phyloP scores from a whole-genome alignment of 2,113 vertebrate genomes.

The Stigmatopora nigra region DNA sequence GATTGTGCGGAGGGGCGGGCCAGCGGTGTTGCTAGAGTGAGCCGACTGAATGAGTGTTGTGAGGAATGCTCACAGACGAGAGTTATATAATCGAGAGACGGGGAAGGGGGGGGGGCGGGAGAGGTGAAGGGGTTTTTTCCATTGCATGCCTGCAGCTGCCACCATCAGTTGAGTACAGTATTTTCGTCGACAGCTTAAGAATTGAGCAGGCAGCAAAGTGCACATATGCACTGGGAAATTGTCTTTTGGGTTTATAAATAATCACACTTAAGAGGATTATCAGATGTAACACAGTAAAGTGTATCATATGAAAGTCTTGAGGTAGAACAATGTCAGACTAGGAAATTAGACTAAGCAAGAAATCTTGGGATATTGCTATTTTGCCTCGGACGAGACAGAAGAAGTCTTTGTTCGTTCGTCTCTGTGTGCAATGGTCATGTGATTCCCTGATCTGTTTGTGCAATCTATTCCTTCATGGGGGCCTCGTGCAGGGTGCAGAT shows the following conservation, averaged over 20 bases:
- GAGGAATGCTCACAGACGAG: slow-evolving; percentile 70
- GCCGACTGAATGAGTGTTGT: slow-evolving; percentile 65
- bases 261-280: slow-evolving; percentile 30
- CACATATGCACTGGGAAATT: slow-evolving; percentile 38
- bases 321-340: background rate
- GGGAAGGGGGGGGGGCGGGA: slow-evolving; percentile 48
- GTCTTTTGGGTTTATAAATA: slow-evolving; percentile 38
- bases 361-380: slow-evolving; percentile 17
- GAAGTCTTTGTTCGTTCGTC: slow-evolving; percentile 44
- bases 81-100: slow-evolving; percentile 72
- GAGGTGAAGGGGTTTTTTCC: slow-evolving; percentile 59
- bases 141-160: slow-evolving; percentile 68
- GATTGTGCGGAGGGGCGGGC: slow-evolving; percentile 36
- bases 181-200: slow-evolving; percentile 62
- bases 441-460: slow-evolving; percentile 47
- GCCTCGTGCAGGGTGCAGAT: slow-evolving; percentile 27
- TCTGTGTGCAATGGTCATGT: slow-evolving; percentile 44
- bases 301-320: slow-evolving; percentile 3
- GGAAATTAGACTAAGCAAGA: background rate
- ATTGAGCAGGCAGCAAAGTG: slow-evolving; percentile 38
- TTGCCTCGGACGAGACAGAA: slow-evolving; percentile 11
- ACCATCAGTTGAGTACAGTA: slow-evolving; percentile 52
- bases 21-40: slow-evolving; percentile 61
- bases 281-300: slow-evolving; percentile 4
- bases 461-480: slow-evolving; percentile 37